A percentile compares a stretch with the other conserved stretches of the same genome.
Conservation (phyloP, 30 jellyfish, hydroid and myxozoan genomes). For the Aurelia aurita region DNA sequence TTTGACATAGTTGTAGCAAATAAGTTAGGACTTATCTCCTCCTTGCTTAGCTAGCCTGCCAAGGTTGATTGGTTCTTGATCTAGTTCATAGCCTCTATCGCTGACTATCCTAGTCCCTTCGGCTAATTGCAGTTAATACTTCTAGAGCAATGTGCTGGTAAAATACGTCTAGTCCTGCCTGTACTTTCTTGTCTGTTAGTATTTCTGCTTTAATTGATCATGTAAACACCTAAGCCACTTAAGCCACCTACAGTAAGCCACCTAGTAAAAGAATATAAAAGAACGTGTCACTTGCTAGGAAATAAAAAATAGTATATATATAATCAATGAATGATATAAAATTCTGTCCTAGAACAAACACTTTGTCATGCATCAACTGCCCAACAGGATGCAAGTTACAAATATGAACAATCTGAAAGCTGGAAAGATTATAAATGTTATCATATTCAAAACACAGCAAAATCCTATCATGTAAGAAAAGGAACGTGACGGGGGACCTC, state of each 20-base stretch:
- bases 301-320: not conserved
- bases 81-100: slow-evolving; percentile 5
- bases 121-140: slow-evolving; percentile 9
- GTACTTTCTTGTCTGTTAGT: slow-evolving; percentile 38
- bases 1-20: too few relatives aligned
- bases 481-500: too few relatives aligned
- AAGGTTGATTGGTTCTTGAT: not conserved
- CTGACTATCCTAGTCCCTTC: slow-evolving; percentile 37
- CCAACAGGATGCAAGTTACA: slow-evolving; percentile 11
- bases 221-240: slow-evolving; percentile 57
- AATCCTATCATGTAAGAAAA: too few relatives aligned
- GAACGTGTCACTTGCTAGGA: not conserved
- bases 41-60: slow-evolving; percentile 50
- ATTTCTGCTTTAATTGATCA: slow-evolving; percentile 51
- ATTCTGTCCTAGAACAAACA: not conserved
- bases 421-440: too few relatives aligned
- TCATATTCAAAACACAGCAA: too few relatives aligned
- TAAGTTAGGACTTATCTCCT: not conserved
- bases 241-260: too few relatives aligned
- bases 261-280: slow-evolving; percentile 26
- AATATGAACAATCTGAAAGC: not conserved
- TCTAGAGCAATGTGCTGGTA: slow-evolving; percentile 3
- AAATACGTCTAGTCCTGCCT: slow-evolving; percentile 57
- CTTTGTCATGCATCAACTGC: slow-evolving; percentile 1
- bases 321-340: not conserved